Percentiles rank a stretch among this genome's conserved stretches.
Conservation (phyloP, 2,797 vertebrate species). For the Rhynchotus rufescens region DNA sequence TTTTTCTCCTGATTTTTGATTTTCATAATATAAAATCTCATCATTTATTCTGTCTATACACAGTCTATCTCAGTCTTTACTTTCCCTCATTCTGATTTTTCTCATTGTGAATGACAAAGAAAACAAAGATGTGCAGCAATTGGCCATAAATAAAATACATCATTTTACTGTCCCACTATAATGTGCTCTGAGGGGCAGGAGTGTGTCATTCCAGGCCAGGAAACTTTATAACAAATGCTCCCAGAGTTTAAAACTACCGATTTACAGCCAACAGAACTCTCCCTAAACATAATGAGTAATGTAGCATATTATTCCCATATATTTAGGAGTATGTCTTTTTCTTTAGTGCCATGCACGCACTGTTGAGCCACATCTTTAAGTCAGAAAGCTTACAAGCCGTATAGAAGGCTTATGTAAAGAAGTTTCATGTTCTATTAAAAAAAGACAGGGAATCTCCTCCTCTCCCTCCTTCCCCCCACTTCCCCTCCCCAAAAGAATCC, state of each 20-base stretch:
- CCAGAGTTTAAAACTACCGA: conserved; percentile 33
- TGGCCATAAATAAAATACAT: conserved; percentile 53
- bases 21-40: background rate
- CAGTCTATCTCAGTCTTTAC: background rate
- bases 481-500: no score
- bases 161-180: conserved; percentile 23
- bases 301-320: background rate
- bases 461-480: no score
- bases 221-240: conserved; percentile 21
- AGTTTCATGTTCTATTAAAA: background rate
- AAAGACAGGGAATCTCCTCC: background rate
- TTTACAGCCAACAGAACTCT: conserved; percentile 36
- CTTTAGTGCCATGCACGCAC: background rate
- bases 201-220: conserved; percentile 41
- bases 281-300: conserved; percentile 18
- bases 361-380: background rate
- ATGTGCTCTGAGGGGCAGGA: background rate
- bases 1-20: background rate
- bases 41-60: background rate
- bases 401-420: background rate
- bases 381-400: background rate
- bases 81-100: conserved; percentile 7
- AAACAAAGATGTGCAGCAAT: conserved; percentile 22
- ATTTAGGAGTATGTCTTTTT: background rate
- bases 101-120: conserved; percentile 36